Conservation (phyloP, 2,888 invertebrate genomes). For the Ennomos quercinarius region DNA sequence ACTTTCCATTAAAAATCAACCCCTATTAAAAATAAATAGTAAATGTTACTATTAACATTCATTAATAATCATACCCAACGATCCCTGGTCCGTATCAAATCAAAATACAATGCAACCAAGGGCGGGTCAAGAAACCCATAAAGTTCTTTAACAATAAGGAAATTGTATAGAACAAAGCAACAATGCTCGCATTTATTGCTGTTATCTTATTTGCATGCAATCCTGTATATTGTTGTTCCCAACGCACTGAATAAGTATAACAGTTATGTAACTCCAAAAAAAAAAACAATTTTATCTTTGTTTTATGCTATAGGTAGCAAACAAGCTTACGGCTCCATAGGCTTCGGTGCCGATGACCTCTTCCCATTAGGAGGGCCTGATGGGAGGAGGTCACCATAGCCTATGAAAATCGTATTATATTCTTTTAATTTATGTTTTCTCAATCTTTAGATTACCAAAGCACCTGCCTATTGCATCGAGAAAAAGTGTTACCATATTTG, state of each 20-base stretch:
- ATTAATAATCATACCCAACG: not conserved
- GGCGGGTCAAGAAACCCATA: constrained; percentile 62
- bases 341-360: too few relatives aligned
- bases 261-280: constrained; percentile 5
- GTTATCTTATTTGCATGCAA: constrained; percentile 84
- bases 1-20: too few relatives aligned
- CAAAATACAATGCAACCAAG: constrained; percentile 27
- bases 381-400: too few relatives aligned
- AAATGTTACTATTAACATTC: too few relatives aligned
- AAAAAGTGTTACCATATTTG: too few relatives aligned
- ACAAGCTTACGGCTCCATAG: too few relatives aligned
- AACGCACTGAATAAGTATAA: constrained; percentile 43
- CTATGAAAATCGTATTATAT: too few relatives aligned
- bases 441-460: not conserved
- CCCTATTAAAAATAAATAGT: too few relatives aligned
- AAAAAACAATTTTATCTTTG: too few relatives aligned
- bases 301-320: too few relatives aligned
- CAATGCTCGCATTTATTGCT: constrained; percentile 72
- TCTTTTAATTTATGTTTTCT: not conserved
- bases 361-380: too few relatives aligned
- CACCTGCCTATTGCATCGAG: too few relatives aligned
- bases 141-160: constrained; percentile 60
- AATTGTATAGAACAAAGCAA: constrained; percentile 59
- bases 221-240: constrained; percentile 76
- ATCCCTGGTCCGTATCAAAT: constrained; percentile 5